These are phyloP conservation scores for Slavum lentiscoides DNA, from an alignment of 2,888 invertebrate species.

Conservation along the genomic window DNA sequence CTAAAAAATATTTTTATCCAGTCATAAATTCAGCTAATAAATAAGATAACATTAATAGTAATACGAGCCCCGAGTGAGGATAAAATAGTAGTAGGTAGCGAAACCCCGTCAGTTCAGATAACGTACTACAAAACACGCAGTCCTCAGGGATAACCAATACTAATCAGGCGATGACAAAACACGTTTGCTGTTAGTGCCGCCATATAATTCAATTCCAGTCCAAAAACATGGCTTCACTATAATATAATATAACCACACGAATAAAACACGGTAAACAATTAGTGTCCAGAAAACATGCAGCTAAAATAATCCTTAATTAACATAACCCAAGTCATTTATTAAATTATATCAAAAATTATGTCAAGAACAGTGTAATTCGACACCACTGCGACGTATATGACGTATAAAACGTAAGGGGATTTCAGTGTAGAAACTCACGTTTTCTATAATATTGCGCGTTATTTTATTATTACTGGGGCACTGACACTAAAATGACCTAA, in stretches of 20 bases:
- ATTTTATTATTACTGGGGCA: no score
- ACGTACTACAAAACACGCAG: neutral
- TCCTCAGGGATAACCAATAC: conserved; percentile 14
- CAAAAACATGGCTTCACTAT: neutral
- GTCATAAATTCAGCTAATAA: neutral
- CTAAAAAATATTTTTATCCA: neutral
- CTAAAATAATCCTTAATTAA: no score
- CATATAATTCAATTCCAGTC: conserved; percentile 13
- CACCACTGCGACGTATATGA: no score
- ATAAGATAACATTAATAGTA: conserved; percentile 6
- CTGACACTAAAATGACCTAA: no score
- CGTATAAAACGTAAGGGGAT: no score
- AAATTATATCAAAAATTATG: no score
- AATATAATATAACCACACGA: neutral
- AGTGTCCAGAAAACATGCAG: no score
- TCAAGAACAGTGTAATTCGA: no score
- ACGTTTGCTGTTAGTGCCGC: neutral
- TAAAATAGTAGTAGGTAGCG: conserved; percentile 31
- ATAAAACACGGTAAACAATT: no score
- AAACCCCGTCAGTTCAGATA: conserved; percentile 7
- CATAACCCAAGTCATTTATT: no score
- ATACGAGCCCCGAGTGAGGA: neutral
- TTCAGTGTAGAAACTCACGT: no score
- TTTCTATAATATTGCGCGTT: no score
- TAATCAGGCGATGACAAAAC: conserved; percentile 24